Conservation (phyloP, 2,888 invertebrate genomes). For the Seira musarum region DNA sequence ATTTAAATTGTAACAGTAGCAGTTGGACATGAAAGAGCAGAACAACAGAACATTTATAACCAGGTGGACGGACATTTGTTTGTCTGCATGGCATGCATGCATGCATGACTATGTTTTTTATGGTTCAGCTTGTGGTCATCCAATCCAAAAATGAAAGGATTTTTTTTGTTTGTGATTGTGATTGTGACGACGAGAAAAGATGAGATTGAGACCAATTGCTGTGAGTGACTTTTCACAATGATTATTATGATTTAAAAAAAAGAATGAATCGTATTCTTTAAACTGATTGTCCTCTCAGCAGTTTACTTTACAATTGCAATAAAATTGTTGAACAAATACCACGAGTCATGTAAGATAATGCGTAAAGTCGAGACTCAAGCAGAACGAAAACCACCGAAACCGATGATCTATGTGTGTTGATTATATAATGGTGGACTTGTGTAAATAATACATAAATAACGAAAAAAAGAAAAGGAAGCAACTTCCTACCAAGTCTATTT, state of each 20-base stretch:
- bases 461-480: not conserved
- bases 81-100: not conserved
- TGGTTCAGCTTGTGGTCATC: not conserved
- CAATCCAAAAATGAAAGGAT: not conserved
- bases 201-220: too few relatives aligned
- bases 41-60: not conserved
- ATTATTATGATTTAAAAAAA: not conserved
- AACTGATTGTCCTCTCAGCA: conserved; percentile 15
- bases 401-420: not conserved
- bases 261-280: conserved; percentile 11
- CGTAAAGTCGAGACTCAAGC: not conserved
- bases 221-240: not conserved
- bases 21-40: conserved; percentile 11
- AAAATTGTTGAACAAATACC: conserved; percentile 17
- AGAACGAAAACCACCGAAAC: not conserved
- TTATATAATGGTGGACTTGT: not conserved
- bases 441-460: conserved; percentile 35
- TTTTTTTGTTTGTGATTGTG: conserved; percentile 10
- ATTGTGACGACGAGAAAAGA: too few relatives aligned
- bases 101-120: conserved; percentile 1
- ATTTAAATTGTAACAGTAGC: conserved; percentile 14
- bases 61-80: not conserved
- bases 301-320: conserved; percentile 8
- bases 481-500: not conserved
- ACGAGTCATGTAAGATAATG: conserved; percentile 6